Percentiles rank a stretch among this genome's conserved stretches.
phyloP scores from a whole-genome alignment of 2,888 invertebrate species.

The Xylophagus ater region DNA sequence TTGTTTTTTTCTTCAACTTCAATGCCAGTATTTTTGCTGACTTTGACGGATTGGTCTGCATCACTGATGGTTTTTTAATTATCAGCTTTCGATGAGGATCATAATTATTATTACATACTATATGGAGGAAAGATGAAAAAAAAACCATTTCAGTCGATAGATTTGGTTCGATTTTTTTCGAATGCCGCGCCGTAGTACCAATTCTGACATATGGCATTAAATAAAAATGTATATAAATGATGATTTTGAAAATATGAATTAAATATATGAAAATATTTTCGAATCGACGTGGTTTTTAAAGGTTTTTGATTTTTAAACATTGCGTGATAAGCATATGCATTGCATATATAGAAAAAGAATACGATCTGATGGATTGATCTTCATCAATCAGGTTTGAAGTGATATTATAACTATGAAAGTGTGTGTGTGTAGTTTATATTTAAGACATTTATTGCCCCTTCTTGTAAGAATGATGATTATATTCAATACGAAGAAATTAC shows the following conservation, averaged over 20 bases:
- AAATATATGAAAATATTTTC: no score
- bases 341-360: no score
- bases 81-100: conserved; percentile 13
- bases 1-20: no score
- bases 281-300: no score
- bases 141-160: no score
- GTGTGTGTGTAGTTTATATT: no score
- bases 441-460: no score
- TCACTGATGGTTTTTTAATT: conserved; percentile 14
- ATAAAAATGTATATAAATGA: neutral
- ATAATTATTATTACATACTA: conserved; percentile 5
- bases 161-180: conserved; percentile 13
- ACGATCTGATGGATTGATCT: conserved; percentile 13
- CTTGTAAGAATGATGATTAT: no score
- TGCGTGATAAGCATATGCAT: conserved; percentile 13
- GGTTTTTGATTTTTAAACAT: no score
- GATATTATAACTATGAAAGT: no score
- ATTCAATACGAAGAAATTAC: no score
- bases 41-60: conserved; percentile 14
- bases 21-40: conserved; percentile 13
- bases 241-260: neutral
- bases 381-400: conserved; percentile 12
- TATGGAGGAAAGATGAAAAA: neutral
- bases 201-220: conserved; percentile 3
- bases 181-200: conserved; percentile 5